phyloP scores from a whole-genome alignment of 2,888 invertebrate genomes.

The Drosophila kuntzei region DNA sequence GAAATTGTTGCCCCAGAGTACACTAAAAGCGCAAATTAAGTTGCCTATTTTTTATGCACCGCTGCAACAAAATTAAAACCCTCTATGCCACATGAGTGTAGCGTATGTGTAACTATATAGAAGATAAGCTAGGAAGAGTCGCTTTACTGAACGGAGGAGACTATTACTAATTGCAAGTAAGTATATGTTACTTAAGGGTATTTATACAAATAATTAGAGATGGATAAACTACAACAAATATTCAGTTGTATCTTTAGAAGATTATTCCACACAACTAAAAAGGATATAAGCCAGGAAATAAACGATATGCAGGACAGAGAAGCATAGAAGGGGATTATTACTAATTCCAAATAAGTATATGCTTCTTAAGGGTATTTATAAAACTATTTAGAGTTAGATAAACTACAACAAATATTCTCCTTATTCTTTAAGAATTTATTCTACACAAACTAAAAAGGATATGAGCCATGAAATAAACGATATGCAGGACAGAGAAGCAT shows the following conservation, averaged over 20 bases:
- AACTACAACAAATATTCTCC: not conserved
- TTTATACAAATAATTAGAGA: not conserved
- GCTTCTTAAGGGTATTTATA: not conserved
- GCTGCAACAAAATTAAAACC: slow-evolving; percentile 67
- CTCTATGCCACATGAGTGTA: slow-evolving; percentile 34
- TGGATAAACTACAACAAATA: not conserved
- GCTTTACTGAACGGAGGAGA: not conserved
- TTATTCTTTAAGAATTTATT: not conserved
- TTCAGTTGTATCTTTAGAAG: not conserved
- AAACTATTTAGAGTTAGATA: not conserved
- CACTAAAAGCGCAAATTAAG: slow-evolving; percentile 78
- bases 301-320: not conserved
- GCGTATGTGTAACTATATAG: not conserved
- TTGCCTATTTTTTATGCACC: slow-evolving; percentile 59
- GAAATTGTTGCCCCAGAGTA: slow-evolving; percentile 61
- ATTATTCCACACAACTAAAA: not conserved
- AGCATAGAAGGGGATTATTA: not conserved
- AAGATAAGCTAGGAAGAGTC: slow-evolving; percentile 2
- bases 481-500: not conserved
- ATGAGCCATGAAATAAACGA: not conserved
- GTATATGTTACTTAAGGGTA: not conserved
- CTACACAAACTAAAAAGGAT: not conserved
- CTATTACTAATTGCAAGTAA: slow-evolving; percentile 4
- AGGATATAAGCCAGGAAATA: not conserved
- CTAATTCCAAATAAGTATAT: not conserved